Evolutionary conservation across 2,888 invertebrate species (phyloP).

Genomic region (Beris chalybata): DNA sequence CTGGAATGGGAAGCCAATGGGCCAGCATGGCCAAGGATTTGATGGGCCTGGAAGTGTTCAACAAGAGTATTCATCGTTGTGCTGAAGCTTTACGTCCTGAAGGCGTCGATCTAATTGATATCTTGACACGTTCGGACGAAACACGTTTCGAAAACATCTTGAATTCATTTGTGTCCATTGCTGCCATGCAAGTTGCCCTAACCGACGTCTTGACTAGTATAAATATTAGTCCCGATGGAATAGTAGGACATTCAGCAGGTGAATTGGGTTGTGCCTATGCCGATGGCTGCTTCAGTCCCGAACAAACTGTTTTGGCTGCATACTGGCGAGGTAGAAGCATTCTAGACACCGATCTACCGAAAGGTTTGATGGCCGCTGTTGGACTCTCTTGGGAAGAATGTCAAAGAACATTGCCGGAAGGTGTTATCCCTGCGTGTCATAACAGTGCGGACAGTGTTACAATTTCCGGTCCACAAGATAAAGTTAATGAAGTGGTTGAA

Average conservation of each 20-base stretch:
- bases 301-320: conserved; percentile 91
- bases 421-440: conserved; percentile 88
- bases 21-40: conserved; percentile 90
- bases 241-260: conserved; percentile 85
- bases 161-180: conserved; percentile 90
- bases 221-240: conserved; percentile 87
- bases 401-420: conserved; percentile 71
- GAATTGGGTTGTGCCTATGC: conserved; percentile 89
- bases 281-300: conserved; percentile 91
- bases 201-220: conserved; percentile 79
- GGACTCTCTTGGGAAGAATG: conserved; percentile 87
- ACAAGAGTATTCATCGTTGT: conserved; percentile 73
- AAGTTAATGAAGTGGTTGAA: conserved; percentile 70
- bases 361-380: conserved; percentile 90
- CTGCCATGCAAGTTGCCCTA: conserved; percentile 94
- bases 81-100: conserved; percentile 76
- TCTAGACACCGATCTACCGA: conserved; percentile 70
- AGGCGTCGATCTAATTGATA: conserved; percentile 77
- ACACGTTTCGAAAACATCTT: conserved; percentile 81
- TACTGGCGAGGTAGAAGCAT: conserved; percentile 91
- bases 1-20: conserved; percentile 99
- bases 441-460: conserved; percentile 94
- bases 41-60: conserved; percentile 80
- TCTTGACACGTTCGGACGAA: conserved; percentile 76
- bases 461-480: conserved; percentile 81